phyloP scores from a whole-genome alignment of 2,797 vertebrate species.

The Enoplosus armatus region DNA sequence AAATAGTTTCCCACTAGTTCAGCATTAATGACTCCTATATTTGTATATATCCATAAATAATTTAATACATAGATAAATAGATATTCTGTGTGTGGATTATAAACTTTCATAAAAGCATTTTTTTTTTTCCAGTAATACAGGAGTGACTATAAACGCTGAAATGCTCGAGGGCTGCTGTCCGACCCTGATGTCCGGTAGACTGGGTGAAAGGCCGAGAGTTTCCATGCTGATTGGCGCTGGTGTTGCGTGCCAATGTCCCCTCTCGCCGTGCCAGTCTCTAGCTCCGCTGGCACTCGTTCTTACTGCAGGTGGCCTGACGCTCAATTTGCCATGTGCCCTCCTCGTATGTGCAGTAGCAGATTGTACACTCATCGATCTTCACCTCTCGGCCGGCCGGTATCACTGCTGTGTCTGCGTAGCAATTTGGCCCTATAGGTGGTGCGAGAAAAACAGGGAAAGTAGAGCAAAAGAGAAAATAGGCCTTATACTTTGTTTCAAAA shows the following conservation, averaged over 20 bases:
- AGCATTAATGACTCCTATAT: conserved; percentile 75
- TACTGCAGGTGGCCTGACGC: conserved; percentile 96
- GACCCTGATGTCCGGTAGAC: conserved; percentile 75
- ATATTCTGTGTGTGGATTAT: conserved; percentile 87
- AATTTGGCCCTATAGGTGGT: conserved; percentile 92
- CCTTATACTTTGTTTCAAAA: conserved; percentile 22
- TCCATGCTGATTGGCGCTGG: conserved; percentile 55
- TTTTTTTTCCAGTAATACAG: conserved; percentile 61
- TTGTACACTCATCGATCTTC: conserved; percentile 97
- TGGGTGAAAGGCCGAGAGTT: conserved; percentile 73
- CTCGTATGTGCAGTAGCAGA: conserved; percentile 99
- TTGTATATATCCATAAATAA: conserved; percentile 79
- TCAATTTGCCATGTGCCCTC: conserved; percentile 98
- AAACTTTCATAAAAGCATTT: conserved; percentile 87
- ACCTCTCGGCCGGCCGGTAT: conserved; percentile 98
- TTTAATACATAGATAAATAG: conserved; percentile 88
- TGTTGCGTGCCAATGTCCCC: conserved; percentile 49
- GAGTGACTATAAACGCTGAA: conserved; percentile 78
- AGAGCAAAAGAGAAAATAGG: conserved; percentile 4
- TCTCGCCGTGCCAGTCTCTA: conserved; percentile 77
- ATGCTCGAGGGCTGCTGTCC: conserved; percentile 59
- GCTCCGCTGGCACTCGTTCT: conserved; percentile 95
- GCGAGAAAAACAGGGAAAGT: conserved; percentile 25
- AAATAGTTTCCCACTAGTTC: conserved; percentile 84
- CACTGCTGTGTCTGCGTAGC: conserved; percentile 95